phyloP scores from a whole-genome alignment of 2,888 invertebrate genomes.

The Anaspis maculata region DNA sequence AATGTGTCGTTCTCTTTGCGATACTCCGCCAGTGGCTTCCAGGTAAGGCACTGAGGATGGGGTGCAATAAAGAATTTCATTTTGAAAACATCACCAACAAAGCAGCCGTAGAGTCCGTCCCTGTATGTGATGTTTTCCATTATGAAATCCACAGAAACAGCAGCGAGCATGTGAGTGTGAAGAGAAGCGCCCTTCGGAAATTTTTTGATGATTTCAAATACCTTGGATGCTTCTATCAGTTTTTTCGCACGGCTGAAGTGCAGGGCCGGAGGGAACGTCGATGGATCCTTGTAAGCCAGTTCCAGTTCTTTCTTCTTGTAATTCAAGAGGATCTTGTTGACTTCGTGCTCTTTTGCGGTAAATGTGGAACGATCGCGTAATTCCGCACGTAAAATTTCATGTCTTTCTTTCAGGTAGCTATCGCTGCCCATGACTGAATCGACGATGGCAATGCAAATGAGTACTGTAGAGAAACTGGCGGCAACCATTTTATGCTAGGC shows the following conservation, averaged over 20 bases:
- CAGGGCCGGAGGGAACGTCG: slow-evolving; percentile 51
- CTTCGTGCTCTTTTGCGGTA: slow-evolving; percentile 24
- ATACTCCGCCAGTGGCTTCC: slow-evolving; percentile 20
- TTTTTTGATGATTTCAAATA: slow-evolving; percentile 55
- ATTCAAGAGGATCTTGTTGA: slow-evolving; percentile 27
- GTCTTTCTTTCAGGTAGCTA: too few species aligned
- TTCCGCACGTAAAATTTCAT: too few species aligned
- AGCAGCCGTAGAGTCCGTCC: slow-evolving; percentile 49
- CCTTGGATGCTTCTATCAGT: slow-evolving; percentile 52
- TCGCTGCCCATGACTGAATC: too few species aligned
- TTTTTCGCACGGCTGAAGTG: slow-evolving; percentile 57
- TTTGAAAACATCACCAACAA: slow-evolving; percentile 29
- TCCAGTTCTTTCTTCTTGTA: slow-evolving; percentile 30
- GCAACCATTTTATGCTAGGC: too few species aligned
- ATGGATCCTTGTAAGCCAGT: slow-evolving; percentile 26
- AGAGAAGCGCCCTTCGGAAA: slow-evolving; percentile 71
- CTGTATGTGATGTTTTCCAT: slow-evolving; percentile 53
- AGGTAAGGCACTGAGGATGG: too few species aligned
- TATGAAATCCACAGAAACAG: slow-evolving; percentile 54
- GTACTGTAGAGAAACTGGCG: too few species aligned
- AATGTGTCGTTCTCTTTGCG: slow-evolving; percentile 35
- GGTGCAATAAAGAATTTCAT: slow-evolving; percentile 32
- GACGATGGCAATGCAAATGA: too few species aligned
- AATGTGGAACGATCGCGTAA: too few species aligned
- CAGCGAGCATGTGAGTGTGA: slow-evolving; percentile 61